A percentile compares a stretch with the other conserved stretches of the same genome.
phyloP scores from a whole-genome alignment of 2,113 vertebrate species.

The Oreocharis arfaki region DNA sequence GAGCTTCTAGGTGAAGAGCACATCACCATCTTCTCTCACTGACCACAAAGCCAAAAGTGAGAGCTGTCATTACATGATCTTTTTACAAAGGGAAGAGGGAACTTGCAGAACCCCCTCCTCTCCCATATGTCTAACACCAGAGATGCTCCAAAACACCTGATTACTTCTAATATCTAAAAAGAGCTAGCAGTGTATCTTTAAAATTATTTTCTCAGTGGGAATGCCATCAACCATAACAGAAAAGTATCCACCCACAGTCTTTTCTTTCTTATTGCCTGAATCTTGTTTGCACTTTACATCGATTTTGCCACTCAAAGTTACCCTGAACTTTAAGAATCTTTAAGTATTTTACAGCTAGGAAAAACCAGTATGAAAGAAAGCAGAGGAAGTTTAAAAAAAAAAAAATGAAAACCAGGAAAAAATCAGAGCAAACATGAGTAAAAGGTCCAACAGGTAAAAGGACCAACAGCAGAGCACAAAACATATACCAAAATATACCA shows the following conservation, averaged over 20 bases:
- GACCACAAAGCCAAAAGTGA: background rate
- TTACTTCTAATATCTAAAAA: background rate
- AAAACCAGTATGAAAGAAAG: background rate
- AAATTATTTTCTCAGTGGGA: background rate
- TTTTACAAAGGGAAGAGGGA: background rate
- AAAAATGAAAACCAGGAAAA: background rate
- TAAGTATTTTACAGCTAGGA: background rate
- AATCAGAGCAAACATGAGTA: background rate
- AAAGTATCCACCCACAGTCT: background rate
- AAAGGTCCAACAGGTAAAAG: background rate
- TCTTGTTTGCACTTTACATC: background rate
- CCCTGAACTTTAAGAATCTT: background rate
- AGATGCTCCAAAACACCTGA: background rate
- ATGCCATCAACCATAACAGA: background rate
- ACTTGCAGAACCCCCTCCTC: background rate
- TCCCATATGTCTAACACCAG: background rate
- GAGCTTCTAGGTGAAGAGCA: background rate
- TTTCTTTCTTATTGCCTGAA: background rate
- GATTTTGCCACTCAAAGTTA: background rate
- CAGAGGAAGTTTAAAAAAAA: accelerated
- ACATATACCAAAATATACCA: background rate
- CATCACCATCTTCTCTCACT: background rate
- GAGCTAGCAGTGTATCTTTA: background rate
- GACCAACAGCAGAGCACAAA: background rate
- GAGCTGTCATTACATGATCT: background rate